Evolutionary conservation across 2,888 invertebrate species (phyloP).

Genomic region (Lochmaea capreae): DNA sequence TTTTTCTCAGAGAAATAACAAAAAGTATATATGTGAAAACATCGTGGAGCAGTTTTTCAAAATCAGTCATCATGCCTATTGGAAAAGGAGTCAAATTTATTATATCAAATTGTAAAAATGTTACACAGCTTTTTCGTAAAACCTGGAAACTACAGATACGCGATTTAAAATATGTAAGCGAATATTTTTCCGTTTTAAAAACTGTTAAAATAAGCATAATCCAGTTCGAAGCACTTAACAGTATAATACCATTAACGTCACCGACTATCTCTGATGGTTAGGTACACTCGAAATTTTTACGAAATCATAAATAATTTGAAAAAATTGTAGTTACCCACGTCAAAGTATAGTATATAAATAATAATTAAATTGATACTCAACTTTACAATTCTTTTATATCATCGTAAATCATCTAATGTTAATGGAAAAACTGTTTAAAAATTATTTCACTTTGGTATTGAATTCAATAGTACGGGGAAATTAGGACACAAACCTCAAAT

Average conservation of each 20-base stretch:
- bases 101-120: no score
- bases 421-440: neutral
- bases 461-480: neutral
- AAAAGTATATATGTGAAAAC: no score
- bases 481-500: no score
- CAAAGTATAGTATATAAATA: neutral
- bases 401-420: neutral
- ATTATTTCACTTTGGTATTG: neutral
- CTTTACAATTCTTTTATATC: neutral
- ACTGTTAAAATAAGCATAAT: slow-evolving; percentile 4
- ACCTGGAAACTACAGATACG: neutral
- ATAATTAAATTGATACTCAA: neutral
- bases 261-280: neutral
- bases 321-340: neutral
- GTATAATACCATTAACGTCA: neutral
- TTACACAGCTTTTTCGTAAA: neutral
- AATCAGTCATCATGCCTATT: no score
- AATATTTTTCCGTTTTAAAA: neutral
- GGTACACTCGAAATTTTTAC: neutral
- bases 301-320: neutral
- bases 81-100: no score
- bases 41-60: no score
- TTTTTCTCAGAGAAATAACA: no score
- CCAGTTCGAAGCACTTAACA: neutral
- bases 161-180: neutral